Evolutionary conservation across 2,888 invertebrate genomes (phyloP).

Genomic region (Leptopilina syphax): DNA sequence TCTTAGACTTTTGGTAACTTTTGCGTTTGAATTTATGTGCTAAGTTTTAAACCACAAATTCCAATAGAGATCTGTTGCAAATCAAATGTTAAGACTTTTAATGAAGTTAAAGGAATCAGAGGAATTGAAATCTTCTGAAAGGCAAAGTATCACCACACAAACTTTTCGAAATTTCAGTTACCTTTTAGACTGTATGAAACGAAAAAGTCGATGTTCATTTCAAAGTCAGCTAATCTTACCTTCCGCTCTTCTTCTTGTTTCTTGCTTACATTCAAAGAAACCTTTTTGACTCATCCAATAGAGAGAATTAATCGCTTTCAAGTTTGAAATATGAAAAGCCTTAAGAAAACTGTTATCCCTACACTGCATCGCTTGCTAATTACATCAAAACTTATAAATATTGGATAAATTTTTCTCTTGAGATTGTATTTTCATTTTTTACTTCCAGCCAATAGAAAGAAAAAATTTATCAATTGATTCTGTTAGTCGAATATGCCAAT

Average conservation of each 20-base stretch:
- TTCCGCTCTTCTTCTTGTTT: slow-evolving; percentile 22
- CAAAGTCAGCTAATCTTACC: slow-evolving; percentile 34
- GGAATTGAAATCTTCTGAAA: slow-evolving; percentile 22
- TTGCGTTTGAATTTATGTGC: neutral
- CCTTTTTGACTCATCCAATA: slow-evolving; percentile 4
- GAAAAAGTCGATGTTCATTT: slow-evolving; percentile 28
- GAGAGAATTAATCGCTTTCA: neutral
- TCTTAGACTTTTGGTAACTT: slow-evolving; percentile 21
- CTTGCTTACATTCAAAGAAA: neutral
- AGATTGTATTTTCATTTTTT: neutral
- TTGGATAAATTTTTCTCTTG: neutral
- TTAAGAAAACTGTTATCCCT: neutral
- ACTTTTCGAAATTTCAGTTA: slow-evolving; percentile 35
- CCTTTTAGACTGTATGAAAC: slow-evolving; percentile 8
- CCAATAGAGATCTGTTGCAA: slow-evolving; percentile 24
- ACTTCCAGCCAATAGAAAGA: neutral
- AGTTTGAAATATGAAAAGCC: slow-evolving; percentile 4
- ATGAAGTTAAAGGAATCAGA: slow-evolving; percentile 6
- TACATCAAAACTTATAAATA: neutral
- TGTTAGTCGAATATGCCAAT: neutral
- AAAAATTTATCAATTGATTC: slow-evolving; percentile 13
- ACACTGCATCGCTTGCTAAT: neutral
- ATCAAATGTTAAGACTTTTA: slow-evolving; percentile 26
- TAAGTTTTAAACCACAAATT: slow-evolving; percentile 32
- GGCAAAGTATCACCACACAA: slow-evolving; percentile 20